Base-by-base conservation (phyloP, 2,888 invertebrate genomes). In the Polietes domitor region DNA sequence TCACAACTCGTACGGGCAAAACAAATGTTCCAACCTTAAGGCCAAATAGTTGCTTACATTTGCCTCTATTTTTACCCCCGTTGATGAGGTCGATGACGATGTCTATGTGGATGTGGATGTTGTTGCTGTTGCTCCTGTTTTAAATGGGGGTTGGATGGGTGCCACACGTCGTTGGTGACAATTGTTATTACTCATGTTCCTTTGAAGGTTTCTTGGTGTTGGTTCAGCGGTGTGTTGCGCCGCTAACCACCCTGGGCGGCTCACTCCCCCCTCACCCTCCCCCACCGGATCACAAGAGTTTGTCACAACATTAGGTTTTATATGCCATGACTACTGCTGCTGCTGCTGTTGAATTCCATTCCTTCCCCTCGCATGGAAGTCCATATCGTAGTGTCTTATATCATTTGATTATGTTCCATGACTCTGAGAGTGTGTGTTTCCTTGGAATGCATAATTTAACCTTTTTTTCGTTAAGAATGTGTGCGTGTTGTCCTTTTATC, bases 41-140 rank as follows among this genome's bases (percentile, higher is more conserved):
- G 55, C 73, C 17, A 73, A 81, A 81, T 58, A 77, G 72, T 77
- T 76, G 75, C 75, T 76, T 71, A 80, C 68, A 74, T 79, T 79
- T 68, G 73, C 58, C 73, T 79, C 63, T 72, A 72, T 72, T 53
- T 72, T 53, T 47, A 50, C 41, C 17, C 5, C 43, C 43, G 10
- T 10, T 26, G 7, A 19, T 7, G 9, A 10, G 58, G 41, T 19
- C 70, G 10, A 24, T 53, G 53, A 15, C 9, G 28, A 32, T 32
- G 37, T 50, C 26, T 26, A 0, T n/a, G 0, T 43, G n/a, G 47
- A n/a, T n/a, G 47, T 47, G 10, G 28, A 10, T n/a, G 5, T 43
- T 41, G 24, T 37, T 21, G 24, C 53, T 28, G 9, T 50, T 70
- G 6, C 55, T 41, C 37, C 24, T 15, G 1, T 65, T 55, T n/a